These are phyloP conservation scores for Sciurus vulgaris DNA, from an alignment of 2,797 vertebrate species.

Conservation along the genomic window DNA sequence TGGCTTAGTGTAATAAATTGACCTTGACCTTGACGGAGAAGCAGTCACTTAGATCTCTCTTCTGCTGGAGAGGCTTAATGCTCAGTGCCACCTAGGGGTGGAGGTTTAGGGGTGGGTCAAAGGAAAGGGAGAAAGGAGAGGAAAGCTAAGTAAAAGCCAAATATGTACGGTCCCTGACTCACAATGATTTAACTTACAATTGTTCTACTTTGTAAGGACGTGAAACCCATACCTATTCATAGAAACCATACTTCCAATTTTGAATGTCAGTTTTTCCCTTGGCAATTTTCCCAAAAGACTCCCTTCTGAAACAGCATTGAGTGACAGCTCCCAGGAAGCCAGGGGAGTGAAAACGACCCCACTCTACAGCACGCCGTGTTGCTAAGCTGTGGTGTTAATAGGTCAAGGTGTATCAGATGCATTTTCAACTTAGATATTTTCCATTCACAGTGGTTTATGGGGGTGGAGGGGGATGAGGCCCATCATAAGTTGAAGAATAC, in stretches of 20 bases:
- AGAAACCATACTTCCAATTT: not conserved
- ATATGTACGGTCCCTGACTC: not conserved
- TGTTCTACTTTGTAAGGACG: not conserved
- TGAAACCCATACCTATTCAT: not conserved
- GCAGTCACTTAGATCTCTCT: too few species aligned
- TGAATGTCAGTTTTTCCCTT: not conserved
- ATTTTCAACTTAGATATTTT: not conserved
- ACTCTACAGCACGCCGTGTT: not conserved
- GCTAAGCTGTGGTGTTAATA: not conserved
- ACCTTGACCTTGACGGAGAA: not conserved
- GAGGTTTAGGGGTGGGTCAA: not conserved
- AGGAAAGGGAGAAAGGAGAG: not conserved
- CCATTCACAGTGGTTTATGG: not conserved
- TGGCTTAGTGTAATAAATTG: not conserved
- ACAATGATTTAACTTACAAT: not conserved
- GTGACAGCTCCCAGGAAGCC: not conserved
- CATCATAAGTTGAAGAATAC: not conserved
- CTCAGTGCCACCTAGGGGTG: not conserved
- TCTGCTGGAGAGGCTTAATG: not conserved
- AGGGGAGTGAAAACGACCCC: not conserved
- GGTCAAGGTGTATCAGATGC: not conserved
- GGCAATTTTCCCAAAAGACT: not conserved
- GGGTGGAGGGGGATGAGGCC: not conserved
- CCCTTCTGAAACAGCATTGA: not conserved
- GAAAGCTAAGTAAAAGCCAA: not conserved